A percentile compares a stretch with the other conserved stretches of the same genome.
phyloP scores from a whole-genome alignment of 2,888 invertebrate genomes.

The Drosophila recens region DNA sequence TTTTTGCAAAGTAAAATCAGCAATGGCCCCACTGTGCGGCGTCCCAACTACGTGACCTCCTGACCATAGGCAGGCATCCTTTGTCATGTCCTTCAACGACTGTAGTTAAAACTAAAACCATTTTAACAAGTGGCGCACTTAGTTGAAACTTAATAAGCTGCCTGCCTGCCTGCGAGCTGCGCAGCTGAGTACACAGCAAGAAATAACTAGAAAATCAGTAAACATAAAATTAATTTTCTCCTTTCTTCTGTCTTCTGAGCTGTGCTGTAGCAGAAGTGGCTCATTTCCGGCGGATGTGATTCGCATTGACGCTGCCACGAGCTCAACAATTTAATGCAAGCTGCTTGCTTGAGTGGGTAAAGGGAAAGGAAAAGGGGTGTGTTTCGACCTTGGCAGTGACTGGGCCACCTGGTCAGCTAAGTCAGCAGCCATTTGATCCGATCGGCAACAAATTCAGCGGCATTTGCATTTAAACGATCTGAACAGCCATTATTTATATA shows the following conservation, averaged over 20 bases:
- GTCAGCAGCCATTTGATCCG: conserved; percentile 52
- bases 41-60: conserved; percentile 64
- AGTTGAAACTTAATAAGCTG: conserved; percentile 73
- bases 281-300: conserved; percentile 74
- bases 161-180: neutral
- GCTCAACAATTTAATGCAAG: conserved; percentile 65
- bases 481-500: conserved; percentile 20
- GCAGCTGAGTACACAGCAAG: conserved; percentile 2
- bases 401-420: conserved; percentile 24
- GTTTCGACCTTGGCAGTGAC: neutral
- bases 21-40: too few species aligned
- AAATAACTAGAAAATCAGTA: conserved; percentile 5
- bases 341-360: conserved; percentile 37
- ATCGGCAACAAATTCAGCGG: conserved; percentile 28
- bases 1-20: too few species aligned
- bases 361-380: conserved; percentile 4
- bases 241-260: neutral
- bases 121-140: conserved; percentile 63
- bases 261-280: conserved; percentile 39
- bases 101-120: conserved; percentile 39
- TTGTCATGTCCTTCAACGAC: conserved; percentile 37
- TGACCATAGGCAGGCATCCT: conserved; percentile 27
- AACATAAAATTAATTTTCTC: conserved; percentile 1
- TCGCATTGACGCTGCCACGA: conserved; percentile 35
- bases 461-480: conserved; percentile 72